Conservation (phyloP, 2,888 invertebrate species). For the Aphodius sticticus region DNA sequence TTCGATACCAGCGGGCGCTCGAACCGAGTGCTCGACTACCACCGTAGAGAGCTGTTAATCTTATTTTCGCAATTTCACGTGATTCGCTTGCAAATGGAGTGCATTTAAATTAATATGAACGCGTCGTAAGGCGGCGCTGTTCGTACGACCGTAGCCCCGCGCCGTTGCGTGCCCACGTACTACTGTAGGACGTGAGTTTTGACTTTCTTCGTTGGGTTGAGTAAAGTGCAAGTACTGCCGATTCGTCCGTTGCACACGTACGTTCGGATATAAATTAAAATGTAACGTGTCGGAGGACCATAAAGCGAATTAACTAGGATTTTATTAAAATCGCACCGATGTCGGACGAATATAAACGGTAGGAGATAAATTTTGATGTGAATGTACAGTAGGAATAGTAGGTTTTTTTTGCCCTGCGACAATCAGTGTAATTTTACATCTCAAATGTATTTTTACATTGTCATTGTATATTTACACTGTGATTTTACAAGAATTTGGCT, state of each 20-base stretch:
- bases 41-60: neutral
- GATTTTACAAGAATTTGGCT: no score
- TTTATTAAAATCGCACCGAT: neutral
- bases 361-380: neutral
- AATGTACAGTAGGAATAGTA: no score
- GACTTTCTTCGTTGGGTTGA: neutral
- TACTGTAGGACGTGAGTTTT: neutral
- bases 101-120: neutral
- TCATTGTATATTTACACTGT: no score
- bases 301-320: neutral
- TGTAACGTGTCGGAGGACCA: neutral
- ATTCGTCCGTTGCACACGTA: neutral
- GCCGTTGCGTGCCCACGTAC: no score
- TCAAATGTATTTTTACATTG: no score
- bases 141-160: neutral
- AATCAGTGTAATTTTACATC: no score
- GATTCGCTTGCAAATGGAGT: constrained; percentile 4
- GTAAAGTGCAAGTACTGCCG: neutral
- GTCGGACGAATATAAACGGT: neutral
- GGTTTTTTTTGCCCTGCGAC: no score
- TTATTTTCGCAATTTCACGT: constrained; percentile 4
- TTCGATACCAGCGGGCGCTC: neutral
- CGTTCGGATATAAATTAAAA: neutral
- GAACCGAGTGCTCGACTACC: neutral
- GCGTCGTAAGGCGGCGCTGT: neutral